phyloP scores from a whole-genome alignment of 2,888 invertebrate species.

The Thelaira solivaga region DNA sequence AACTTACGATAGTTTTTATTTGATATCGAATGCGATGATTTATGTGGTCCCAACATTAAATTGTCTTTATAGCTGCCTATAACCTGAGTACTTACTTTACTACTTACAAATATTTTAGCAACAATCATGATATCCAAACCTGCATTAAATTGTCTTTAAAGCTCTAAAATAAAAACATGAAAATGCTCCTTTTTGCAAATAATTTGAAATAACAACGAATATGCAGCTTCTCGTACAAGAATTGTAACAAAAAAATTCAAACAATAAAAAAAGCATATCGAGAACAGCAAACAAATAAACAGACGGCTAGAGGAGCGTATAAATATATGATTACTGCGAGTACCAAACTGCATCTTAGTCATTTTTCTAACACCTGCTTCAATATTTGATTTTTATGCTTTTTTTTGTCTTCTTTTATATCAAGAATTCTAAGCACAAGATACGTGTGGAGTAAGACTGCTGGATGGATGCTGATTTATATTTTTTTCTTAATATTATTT shows the following conservation, averaged over 20 bases:
- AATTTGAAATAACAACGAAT: constrained; percentile 48
- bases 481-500: constrained; percentile 6
- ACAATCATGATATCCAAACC: constrained; percentile 18
- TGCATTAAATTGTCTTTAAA: constrained; percentile 21
- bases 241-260: constrained; percentile 9
- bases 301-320: constrained; percentile 23
- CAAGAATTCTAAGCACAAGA: constrained; percentile 18
- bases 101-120: too few relatives aligned
- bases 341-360: constrained; percentile 48
- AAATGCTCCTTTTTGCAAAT: constrained; percentile 54
- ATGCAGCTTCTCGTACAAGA: constrained; percentile 33
- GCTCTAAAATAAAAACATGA: constrained; percentile 28
- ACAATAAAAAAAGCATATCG: not conserved
- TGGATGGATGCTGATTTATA: constrained; percentile 21
- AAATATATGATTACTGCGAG: constrained; percentile 42
- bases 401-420: constrained; percentile 10
- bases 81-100: too few relatives aligned
- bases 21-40: too few relatives aligned
- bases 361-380: constrained; percentile 62
- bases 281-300: constrained; percentile 34
- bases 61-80: too few relatives aligned
- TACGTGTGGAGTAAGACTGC: constrained; percentile 1
- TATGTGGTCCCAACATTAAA: too few relatives aligned
- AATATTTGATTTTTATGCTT: constrained; percentile 55
- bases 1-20: too few relatives aligned